These are phyloP conservation scores for Quadroppia sp. DNA, from an alignment of 2,888 invertebrate species.

Conservation along the genomic window DNA sequence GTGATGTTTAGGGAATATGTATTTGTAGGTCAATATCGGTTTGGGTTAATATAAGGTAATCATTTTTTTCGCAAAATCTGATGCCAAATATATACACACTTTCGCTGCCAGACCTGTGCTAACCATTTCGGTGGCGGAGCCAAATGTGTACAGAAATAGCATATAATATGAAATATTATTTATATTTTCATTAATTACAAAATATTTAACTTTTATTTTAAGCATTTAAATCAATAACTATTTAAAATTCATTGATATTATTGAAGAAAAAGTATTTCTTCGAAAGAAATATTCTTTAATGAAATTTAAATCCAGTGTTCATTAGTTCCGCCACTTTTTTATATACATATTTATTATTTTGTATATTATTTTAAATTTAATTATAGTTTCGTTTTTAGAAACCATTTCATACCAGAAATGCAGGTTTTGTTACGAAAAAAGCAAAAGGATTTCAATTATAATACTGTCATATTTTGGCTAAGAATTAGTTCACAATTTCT, in stretches of 20 bases:
- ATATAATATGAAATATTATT: not conserved
- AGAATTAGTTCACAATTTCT: not conserved
- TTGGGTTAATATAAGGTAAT: not conserved
- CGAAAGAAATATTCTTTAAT: too few relatives aligned
- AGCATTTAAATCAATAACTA: too few relatives aligned
- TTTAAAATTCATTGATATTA: too few relatives aligned
- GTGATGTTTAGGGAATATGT: conserved; percentile 3
- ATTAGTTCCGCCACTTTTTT: conserved; percentile 27
- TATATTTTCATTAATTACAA: too few relatives aligned
- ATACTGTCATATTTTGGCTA: conserved; percentile 29
- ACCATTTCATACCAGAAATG: not conserved
- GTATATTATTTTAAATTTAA: not conserved
- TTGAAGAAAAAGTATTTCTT: too few relatives aligned
- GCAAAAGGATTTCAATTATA: conserved; percentile 33
- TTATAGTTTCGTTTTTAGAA: not conserved
- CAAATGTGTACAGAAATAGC: not conserved
- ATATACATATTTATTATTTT: conserved; percentile 17
- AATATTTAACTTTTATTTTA: too few relatives aligned
- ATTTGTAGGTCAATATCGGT: conserved; percentile 34
- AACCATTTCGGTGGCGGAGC: not conserved
- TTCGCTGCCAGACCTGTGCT: not conserved
- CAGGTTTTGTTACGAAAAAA: conserved; percentile 31
- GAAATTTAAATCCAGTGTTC: not conserved
- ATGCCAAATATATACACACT: conserved; percentile 12
- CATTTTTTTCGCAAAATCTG: conserved; percentile 18